Base-by-base conservation (phyloP, 2,797 vertebrate species). In the Benthosema pterotum region DNA sequence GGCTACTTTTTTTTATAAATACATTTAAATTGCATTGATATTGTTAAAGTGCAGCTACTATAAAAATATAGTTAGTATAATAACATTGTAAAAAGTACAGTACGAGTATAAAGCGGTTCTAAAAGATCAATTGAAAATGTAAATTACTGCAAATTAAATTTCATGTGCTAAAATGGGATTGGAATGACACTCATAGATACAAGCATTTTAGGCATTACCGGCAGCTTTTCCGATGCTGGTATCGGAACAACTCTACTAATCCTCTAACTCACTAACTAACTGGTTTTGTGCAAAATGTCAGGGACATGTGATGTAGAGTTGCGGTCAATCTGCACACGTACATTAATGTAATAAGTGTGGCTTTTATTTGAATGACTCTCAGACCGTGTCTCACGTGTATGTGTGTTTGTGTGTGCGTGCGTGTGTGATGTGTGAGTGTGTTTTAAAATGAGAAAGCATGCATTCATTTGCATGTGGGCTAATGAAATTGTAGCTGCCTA, bases 261-360 rank as follows among this genome's bases (percentile, higher is more conserved):
- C 52, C 71, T 57, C 83, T 86, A 84, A 89, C 85, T 55, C 63
- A 82, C 82, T 53, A 73, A 82, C 82, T 53, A 73, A 79, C 69
- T 82, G 74, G 83, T 65, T 49, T 19, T 79, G 46, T 69, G 69
- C 47, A 65, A 25, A 62, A 56, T 69, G 69, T 43, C 45, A 46
- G 32, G 46, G 22, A 46, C 19, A 72, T 57, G 38, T 15, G 15
- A 48, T 63, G 32, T 38, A 38, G 32, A 9, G 32, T 32, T 32
- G 7, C 7, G 32, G 11, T 38, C 32, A 38, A 38, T 38, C 32
- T 38, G 32, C 32, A 38, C 32, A 11, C 11, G 65, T 63, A 65
- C 69, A 64, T 67, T 71, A 78, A 71, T 71, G 71, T 16, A 61
- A 14, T 48, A 28, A 12, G 15, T 60, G 48, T 50, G 9, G 50